These are phyloP conservation scores for Netelia melanura DNA, from an alignment of 2,888 invertebrate species.

Conservation along the genomic window DNA sequence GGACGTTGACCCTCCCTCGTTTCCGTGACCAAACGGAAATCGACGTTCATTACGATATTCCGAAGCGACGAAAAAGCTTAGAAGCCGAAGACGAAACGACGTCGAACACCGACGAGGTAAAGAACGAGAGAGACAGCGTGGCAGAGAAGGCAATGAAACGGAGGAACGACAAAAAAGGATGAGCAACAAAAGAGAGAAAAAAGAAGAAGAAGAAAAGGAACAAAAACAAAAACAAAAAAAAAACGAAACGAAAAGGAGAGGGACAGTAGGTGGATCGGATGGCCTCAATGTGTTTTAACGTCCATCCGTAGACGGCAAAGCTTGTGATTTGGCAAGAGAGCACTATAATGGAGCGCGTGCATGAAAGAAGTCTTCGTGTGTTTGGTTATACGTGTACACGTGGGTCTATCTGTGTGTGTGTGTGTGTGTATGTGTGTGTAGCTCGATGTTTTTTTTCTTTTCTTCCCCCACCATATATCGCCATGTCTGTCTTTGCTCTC, in stretches of 20 bases:
- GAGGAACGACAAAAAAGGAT: background rate
- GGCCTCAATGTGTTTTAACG: constrained; percentile 75
- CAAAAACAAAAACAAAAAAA: constrained; percentile 10
- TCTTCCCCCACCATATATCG: background rate
- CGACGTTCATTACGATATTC: constrained; percentile 20
- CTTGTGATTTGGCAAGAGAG: constrained; percentile 74
- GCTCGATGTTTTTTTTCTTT: constrained; percentile 30
- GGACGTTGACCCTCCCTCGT: constrained; percentile 10
- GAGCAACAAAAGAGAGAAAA: background rate
- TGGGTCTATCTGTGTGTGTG: constrained; percentile 12
- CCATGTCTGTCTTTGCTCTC: constrained; percentile 28
- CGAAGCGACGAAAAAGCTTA: background rate
- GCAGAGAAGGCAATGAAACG: background rate
- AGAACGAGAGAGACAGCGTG: constrained; percentile 1
- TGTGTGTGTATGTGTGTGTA: constrained; percentile 51
- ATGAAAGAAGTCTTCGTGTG: constrained; percentile 55
- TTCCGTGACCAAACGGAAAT: constrained; percentile 34
- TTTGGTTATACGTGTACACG: constrained; percentile 14
- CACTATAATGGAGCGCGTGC: constrained; percentile 68
- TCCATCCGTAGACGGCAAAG: constrained; percentile 67
- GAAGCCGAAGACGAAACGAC: background rate
- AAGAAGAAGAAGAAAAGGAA: background rate
- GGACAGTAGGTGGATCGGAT: constrained; percentile 71
- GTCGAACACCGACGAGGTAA: constrained; percentile 19
- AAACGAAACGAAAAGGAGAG: constrained; percentile 50